Evolutionary conservation across 1,140 invertebrate genomes (phyloP).

Genomic region (Dendrolimus punctatus): DNA sequence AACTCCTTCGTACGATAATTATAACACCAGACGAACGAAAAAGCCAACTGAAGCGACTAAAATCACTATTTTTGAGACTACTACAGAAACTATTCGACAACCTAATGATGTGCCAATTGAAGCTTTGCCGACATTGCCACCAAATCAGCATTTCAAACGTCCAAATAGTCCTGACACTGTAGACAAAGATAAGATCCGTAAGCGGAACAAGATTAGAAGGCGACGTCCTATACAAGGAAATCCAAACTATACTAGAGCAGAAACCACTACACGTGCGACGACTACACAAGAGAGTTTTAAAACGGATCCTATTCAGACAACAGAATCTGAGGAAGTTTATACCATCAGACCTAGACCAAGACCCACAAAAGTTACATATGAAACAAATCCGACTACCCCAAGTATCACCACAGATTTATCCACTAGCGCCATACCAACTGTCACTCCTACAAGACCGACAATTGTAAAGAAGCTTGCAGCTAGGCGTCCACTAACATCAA

Average conservation of each 20-base stretch:
- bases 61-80: constrained; percentile 24
- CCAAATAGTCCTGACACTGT: constrained; percentile 33
- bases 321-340: constrained; percentile 44
- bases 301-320: constrained; percentile 21
- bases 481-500: constrained; percentile 40
- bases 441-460: constrained; percentile 56
- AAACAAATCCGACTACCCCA: constrained; percentile 49
- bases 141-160: constrained; percentile 63
- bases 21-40: constrained; percentile 46
- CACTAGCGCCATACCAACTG: constrained; percentile 63
- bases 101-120: constrained; percentile 41
- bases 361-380: constrained; percentile 29
- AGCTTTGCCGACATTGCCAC: constrained; percentile 58
- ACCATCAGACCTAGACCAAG: constrained; percentile 51
- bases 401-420: constrained; percentile 60
- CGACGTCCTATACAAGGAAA: constrained; percentile 47
- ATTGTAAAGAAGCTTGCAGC: constrained; percentile 54
- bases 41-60: constrained; percentile 47
- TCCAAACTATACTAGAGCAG: constrained; percentile 31
- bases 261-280: constrained; percentile 31
- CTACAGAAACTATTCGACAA: constrained; percentile 23
- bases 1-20: constrained; percentile 42
- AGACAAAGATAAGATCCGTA: constrained; percentile 56
- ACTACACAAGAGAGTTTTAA: constrained; percentile 18
- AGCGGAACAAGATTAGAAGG: constrained; percentile 61